These are phyloP conservation scores for Oreonectes daqikongensis DNA, from an alignment of 2,797 vertebrate species.

Conservation along the genomic window DNA sequence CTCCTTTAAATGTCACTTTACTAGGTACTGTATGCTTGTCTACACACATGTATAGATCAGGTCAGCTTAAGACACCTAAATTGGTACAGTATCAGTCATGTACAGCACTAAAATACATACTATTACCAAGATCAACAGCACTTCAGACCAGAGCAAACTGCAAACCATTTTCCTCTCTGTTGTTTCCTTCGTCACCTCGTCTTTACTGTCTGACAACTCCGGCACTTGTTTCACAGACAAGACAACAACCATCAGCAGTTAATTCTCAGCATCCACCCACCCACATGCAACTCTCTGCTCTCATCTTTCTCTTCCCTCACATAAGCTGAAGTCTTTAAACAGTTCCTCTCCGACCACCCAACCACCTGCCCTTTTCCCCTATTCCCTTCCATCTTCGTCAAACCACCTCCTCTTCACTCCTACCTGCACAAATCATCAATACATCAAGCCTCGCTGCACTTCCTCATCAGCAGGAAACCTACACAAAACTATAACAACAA, in stretches of 20 bases:
- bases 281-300: neutral
- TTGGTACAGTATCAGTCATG: neutral
- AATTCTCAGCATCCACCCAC: neutral
- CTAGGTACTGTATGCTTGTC: neutral
- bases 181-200: neutral
- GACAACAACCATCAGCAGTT: constrained; percentile 21
- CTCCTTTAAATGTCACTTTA: neutral
- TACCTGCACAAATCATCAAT: neutral
- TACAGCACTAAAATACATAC: neutral
- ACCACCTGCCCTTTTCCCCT: neutral
- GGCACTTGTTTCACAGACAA: constrained; percentile 15
- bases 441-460: neutral
- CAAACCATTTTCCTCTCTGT: constrained; percentile 1
- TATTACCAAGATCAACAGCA: constrained; percentile 8
- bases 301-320: neutral
- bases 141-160: constrained; percentile 2
- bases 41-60: neutral
- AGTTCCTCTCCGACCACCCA: neutral
- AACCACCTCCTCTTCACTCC: constrained; percentile 1
- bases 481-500: constrained; percentile 1
- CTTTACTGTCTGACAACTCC: neutral
- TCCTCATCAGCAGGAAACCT: neutral
- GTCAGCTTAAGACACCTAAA: neutral
- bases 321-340: constrained; percentile 10
- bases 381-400: neutral